Percentiles rank a stretch among this genome's conserved stretches.
phyloP scores from a whole-genome alignment of 2,888 invertebrate species.

The Penaeus monodon region DNA sequence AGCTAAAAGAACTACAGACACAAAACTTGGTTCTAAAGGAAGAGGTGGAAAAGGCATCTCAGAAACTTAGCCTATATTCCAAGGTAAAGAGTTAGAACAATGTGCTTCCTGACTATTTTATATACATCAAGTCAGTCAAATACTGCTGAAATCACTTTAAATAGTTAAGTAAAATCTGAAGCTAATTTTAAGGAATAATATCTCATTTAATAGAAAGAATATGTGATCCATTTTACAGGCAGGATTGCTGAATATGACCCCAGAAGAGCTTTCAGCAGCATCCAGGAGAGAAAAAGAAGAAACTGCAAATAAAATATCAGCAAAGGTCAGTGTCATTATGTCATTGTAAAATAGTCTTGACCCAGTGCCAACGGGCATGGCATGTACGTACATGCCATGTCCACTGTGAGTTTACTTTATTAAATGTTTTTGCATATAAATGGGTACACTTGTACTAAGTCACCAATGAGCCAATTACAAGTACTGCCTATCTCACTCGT shows the following conservation, averaged over 20 bases:
- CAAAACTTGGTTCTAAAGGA: constrained; percentile 33
- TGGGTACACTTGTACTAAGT: too few species aligned
- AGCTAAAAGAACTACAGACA: constrained; percentile 30
- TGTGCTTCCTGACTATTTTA: background rate
- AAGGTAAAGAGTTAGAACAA: constrained; percentile 29
- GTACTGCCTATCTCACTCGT: too few species aligned
- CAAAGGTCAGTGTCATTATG: constrained; percentile 13
- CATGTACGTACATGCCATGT: too few species aligned
- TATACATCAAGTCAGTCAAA: background rate
- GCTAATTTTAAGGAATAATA: too few species aligned
- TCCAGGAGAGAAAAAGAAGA: constrained; percentile 5
- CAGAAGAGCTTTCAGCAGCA: constrained; percentile 17
- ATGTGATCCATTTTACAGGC: constrained; percentile 17
- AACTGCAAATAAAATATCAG: background rate
- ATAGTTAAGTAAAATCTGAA: too few species aligned
- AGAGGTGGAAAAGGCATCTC: constrained; percentile 31
- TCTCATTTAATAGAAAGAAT: too few species aligned
- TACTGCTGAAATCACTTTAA: too few species aligned
- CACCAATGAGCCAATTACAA: too few species aligned
- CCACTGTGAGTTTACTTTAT: too few species aligned
- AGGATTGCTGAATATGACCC: constrained; percentile 31
- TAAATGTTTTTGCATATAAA: too few species aligned
- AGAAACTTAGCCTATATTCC: constrained; percentile 32
- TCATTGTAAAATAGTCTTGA: background rate
- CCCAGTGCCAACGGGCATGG: too few species aligned